A percentile compares a stretch with the other conserved stretches of the same genome.
phyloP scores from a whole-genome alignment of 2,888 invertebrate species.

The Drymonia ruficornis region DNA sequence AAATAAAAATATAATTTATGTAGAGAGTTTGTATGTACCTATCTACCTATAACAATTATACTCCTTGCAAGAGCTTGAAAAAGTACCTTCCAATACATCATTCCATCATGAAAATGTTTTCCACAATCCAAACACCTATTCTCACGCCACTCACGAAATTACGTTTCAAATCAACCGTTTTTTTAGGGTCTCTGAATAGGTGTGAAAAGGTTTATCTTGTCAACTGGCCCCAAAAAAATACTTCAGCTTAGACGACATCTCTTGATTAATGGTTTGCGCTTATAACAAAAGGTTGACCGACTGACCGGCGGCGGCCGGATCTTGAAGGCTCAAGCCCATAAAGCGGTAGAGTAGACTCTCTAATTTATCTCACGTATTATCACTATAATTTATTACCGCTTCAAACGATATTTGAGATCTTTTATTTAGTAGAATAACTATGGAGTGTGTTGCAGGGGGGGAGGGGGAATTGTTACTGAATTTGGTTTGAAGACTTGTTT shows the following conservation, averaged over 20 bases:
- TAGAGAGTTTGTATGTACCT: too few relatives aligned
- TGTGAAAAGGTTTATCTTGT: constrained; percentile 55
- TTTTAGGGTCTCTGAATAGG: constrained; percentile 45
- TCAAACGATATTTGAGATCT: constrained; percentile 12
- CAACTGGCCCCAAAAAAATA: constrained; percentile 52
- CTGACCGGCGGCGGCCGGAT: constrained; percentile 41
- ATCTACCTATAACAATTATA: too few relatives aligned
- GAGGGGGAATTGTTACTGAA: not conserved
- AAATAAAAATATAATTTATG: too few relatives aligned
- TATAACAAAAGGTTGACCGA: constrained; percentile 52
- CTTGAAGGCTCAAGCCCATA: constrained; percentile 31
- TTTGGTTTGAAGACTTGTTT: not conserved
- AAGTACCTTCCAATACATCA: not conserved
- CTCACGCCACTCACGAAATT: constrained; percentile 22
- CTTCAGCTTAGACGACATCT: constrained; percentile 47
- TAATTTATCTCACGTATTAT: constrained; percentile 46
- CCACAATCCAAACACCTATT: constrained; percentile 5
- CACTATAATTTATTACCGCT: constrained; percentile 35
- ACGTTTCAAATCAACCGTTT: constrained; percentile 32
- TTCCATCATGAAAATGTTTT: not conserved
- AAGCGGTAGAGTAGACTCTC: constrained; percentile 30
- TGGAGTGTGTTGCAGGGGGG: not conserved
- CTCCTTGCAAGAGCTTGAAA: too few relatives aligned
- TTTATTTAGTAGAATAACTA: constrained; percentile 2
- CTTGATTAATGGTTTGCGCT: constrained; percentile 51